Percentiles rank a stretch among this genome's conserved stretches.
phyloP scores from a whole-genome alignment of 2,113 vertebrate genomes.

The Rhea americana region DNA sequence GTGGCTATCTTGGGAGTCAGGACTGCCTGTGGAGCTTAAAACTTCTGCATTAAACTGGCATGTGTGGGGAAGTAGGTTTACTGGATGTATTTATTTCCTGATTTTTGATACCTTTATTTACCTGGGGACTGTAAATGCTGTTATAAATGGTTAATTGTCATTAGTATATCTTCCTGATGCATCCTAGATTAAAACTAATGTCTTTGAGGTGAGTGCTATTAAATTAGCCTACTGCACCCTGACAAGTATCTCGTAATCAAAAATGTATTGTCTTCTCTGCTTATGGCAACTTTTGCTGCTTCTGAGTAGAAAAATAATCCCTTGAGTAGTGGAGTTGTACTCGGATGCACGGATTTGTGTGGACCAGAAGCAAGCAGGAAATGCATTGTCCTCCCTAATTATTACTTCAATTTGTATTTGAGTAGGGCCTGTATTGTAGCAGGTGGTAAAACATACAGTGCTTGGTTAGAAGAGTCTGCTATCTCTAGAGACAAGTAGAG shows the following conservation, averaged over 20 bases:
- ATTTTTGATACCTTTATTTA: constrained; percentile 24
- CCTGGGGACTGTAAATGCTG: constrained; percentile 15
- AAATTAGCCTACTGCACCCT: constrained; percentile 27
- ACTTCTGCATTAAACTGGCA: not conserved
- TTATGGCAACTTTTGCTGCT: not conserved
- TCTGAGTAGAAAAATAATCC: not conserved
- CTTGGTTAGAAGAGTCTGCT: not conserved
- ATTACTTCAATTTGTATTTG: not conserved
- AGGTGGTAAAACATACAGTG: not conserved
- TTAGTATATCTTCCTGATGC: constrained; percentile 35
- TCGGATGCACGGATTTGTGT: not conserved
- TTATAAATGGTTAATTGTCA: constrained; percentile 36
- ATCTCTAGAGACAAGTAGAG: not conserved
- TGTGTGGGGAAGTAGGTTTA: not conserved
- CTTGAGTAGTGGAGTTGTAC: not conserved
- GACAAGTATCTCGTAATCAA: constrained; percentile 24
- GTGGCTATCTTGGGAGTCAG: constrained; percentile 15
- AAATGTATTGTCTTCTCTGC: constrained; percentile 7
- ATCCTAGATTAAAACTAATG: constrained; percentile 26
- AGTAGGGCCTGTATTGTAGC: not conserved
- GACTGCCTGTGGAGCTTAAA: not conserved
- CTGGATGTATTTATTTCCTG: not conserved
- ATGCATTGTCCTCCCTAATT: constrained; percentile 14
- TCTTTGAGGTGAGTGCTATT: constrained; percentile 42
- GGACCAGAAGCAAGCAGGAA: constrained; percentile 27